phyloP scores from a whole-genome alignment of 2,113 vertebrate species.

The Otus sunia region DNA sequence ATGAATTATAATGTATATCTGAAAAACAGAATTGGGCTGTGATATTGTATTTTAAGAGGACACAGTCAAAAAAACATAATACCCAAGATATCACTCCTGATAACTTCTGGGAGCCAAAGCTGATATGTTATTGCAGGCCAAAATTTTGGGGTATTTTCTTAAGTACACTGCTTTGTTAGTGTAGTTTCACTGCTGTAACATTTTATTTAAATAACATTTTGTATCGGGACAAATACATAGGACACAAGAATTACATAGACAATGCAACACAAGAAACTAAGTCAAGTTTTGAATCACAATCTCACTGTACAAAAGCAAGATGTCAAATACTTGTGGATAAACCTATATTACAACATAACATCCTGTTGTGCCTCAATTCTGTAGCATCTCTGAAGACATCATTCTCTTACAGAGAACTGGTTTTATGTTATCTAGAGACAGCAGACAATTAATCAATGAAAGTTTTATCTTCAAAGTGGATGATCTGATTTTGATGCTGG shows the following conservation, averaged over 20 bases:
- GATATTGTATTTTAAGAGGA: background rate
- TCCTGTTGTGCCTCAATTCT: background rate
- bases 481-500: background rate
- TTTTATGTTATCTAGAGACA: background rate
- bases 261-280: background rate
- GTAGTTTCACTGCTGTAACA: background rate
- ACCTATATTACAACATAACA: background rate
- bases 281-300: background rate
- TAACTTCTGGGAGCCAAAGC: background rate
- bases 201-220: background rate
- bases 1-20: background rate
- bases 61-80: background rate
- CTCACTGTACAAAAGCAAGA: conserved; percentile 1
- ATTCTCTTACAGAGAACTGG: background rate
- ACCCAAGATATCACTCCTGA: background rate
- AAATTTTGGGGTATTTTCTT: background rate
- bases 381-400: background rate
- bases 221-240: background rate
- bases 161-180: background rate
- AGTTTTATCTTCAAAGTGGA: background rate
- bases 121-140: background rate
- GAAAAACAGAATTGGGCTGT: background rate
- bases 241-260: background rate
- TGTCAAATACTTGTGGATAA: background rate
- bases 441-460: background rate